Evolutionary conservation across 2,797 vertebrate genomes (phyloP).

Genomic region (Clarias pachynema): DNA sequence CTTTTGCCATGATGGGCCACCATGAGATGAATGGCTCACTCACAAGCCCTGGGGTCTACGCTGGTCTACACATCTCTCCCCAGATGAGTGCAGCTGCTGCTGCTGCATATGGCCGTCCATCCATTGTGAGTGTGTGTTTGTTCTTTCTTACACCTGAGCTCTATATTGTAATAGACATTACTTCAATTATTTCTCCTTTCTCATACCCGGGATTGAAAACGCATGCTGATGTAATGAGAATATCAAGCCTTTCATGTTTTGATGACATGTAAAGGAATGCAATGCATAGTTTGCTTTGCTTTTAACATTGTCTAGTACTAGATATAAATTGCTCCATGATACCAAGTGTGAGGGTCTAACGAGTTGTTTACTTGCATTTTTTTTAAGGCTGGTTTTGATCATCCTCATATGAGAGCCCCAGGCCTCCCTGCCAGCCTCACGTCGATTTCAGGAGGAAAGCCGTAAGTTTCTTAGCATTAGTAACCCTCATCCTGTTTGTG

Average conservation of each 20-base stretch:
- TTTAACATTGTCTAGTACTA: background rate
- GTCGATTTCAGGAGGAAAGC: constrained; percentile 97
- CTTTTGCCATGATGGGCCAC: constrained; percentile 96
- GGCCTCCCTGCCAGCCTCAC: constrained; percentile 95
- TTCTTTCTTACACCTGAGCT: background rate
- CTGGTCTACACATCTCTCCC: constrained; percentile 94
- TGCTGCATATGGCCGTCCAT: constrained; percentile 90
- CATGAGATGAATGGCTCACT: constrained; percentile 94
- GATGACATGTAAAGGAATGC: background rate
- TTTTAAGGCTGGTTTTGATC: constrained; percentile 92
- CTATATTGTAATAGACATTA: background rate
- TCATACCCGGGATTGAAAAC: background rate
- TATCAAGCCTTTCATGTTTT: background rate
- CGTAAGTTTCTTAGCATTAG: constrained; percentile 79
- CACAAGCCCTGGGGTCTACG: constrained; percentile 93
- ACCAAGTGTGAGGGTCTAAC: background rate
- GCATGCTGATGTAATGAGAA: background rate
- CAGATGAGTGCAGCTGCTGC: constrained; percentile 96
- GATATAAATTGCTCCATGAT: background rate
- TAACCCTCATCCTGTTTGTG: constrained; percentile 29
- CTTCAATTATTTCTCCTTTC: background rate
- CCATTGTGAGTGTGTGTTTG: constrained; percentile 80
- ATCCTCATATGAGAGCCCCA: constrained; percentile 96
- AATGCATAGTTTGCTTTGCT: background rate
- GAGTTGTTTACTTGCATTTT: constrained; percentile 19